Conservation (phyloP, 2,888 invertebrate genomes). For the Perizoma affinitatum region DNA sequence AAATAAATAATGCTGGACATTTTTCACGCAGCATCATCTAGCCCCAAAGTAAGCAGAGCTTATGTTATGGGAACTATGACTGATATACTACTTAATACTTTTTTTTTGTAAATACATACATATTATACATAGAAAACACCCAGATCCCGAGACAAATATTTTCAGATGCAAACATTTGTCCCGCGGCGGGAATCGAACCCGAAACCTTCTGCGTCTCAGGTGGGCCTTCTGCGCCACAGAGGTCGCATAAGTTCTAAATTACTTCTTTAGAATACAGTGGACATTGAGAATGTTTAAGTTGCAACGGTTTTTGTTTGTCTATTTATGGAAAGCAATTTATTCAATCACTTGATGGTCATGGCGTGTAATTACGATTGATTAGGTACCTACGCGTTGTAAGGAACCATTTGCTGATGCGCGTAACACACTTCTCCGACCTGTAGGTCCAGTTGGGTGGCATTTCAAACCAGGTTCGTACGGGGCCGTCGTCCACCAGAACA, state of each 20-base stretch:
- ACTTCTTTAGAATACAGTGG: conserved; percentile 35
- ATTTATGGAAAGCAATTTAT: conserved; percentile 35
- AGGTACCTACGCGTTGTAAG: conserved; percentile 39
- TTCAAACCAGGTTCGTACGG: conserved; percentile 54
- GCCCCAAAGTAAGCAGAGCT: too few relatives aligned
- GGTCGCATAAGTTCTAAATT: conserved; percentile 41
- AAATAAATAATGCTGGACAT: too few relatives aligned
- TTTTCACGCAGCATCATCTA: too few relatives aligned
- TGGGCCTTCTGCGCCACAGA: too few relatives aligned
- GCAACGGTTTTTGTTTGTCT: conserved; percentile 42
- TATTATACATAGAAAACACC: too few relatives aligned
- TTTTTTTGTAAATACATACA: too few relatives aligned
- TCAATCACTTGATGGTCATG: conserved; percentile 34
- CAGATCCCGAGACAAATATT: too few relatives aligned
- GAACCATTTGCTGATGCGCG: conserved; percentile 58
- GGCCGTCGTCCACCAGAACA: conserved; percentile 32
- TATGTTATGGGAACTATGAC: too few relatives aligned
- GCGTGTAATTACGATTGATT: conserved; percentile 22
- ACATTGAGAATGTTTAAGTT: conserved; percentile 33
- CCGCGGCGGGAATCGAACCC: too few relatives aligned
- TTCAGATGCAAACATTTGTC: too few relatives aligned
- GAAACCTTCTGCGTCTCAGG: too few relatives aligned
- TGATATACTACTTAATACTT: too few relatives aligned
- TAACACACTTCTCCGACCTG: conserved; percentile 59
- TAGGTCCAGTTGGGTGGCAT: conserved; percentile 61